Base-by-base conservation (phyloP, 2,113 vertebrate genomes). In the Coregonus clupeaformis region DNA sequence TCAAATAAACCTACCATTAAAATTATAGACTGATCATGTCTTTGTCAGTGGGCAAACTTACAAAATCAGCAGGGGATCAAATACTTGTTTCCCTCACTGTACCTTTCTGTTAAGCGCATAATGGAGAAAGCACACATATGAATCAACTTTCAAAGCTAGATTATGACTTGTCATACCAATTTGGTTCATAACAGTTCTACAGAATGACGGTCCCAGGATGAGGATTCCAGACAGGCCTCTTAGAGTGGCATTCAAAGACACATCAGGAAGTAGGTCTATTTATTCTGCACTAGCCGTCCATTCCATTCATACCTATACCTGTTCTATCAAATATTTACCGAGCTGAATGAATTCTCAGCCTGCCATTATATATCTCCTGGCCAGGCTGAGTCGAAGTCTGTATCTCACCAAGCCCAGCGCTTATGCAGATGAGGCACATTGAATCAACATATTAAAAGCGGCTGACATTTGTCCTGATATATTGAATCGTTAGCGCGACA, bases 401-500 rank as follows among this genome's bases (percentile, higher is more conserved):
- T 45, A 52, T 73, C 76, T 59, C 29, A 32, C 6, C 52, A 49
- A 45, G 91, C 88, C 84, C 93, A 90, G 91, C 91, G 91, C 94
- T 95, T 94, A 96, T 96, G 95, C 94, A 96, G 94, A 96, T 96
- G 86, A 89, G 89, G 88, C 87, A 84, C 80, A 74, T 91, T 90
- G 90, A 95, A 96, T 97, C 96, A 96, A 94, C 97, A 96, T 96
- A 95, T 95, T 95, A 94, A 93, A 94, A 95, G 90, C 82, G 87
- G 89, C 94, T 96, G 96, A 95, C 96, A 94, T 95, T 94, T 94
- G 94, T 96, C 94, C 94, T 95, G 95, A 95, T 95, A 94, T 95
- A 96, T 96, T 94, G 95, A 96, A 97, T 97, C 91, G 73, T 95
- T 95, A 95, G 91, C 84, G 87, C 94, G 94, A 95, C 95, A 96